Conservation (phyloP, 2,888 invertebrate genomes). For the Nudaria mundana region DNA sequence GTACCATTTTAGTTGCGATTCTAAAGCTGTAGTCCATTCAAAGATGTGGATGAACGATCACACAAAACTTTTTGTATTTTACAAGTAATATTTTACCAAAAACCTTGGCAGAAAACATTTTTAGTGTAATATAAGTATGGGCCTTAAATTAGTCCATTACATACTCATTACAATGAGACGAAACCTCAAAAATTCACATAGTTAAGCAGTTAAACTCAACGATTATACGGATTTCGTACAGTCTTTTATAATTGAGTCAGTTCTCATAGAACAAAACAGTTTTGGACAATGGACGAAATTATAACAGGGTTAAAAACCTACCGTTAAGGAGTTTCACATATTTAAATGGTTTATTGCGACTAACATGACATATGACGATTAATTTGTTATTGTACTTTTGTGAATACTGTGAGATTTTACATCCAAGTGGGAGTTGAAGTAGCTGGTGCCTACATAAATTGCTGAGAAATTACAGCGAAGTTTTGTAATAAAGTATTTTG, state of each 20-base stretch:
- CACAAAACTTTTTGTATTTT: neutral
- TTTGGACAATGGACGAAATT: conserved; percentile 78
- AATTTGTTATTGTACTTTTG: conserved; percentile 58
- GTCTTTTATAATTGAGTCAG: conserved; percentile 70
- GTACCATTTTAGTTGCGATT: no score
- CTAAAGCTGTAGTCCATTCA: no score
- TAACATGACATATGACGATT: conserved; percentile 73
- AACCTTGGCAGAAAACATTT: neutral
- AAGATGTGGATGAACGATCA: conserved; percentile 38
- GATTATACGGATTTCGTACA: conserved; percentile 76
- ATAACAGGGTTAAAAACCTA: conserved; percentile 69
- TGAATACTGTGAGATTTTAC: conserved; percentile 48
- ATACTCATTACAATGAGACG: conserved; percentile 65
- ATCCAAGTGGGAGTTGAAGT: conserved; percentile 22
- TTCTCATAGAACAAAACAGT: conserved; percentile 76
- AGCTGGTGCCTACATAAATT: conserved; percentile 26
- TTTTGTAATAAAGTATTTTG: conserved; percentile 11
- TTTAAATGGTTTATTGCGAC: conserved; percentile 70
- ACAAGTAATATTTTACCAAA: neutral
- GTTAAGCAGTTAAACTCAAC: conserved; percentile 74
- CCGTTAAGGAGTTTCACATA: conserved; percentile 73
- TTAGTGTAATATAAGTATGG: no score
- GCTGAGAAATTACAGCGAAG: conserved; percentile 25
- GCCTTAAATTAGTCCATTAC: conserved; percentile 42
- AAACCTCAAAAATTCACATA: conserved; percentile 73